A percentile compares a stretch with the other conserved stretches of the same genome.
phyloP scores from a whole-genome alignment of 2,797 vertebrate genomes.

The Oreortyx pictus region DNA sequence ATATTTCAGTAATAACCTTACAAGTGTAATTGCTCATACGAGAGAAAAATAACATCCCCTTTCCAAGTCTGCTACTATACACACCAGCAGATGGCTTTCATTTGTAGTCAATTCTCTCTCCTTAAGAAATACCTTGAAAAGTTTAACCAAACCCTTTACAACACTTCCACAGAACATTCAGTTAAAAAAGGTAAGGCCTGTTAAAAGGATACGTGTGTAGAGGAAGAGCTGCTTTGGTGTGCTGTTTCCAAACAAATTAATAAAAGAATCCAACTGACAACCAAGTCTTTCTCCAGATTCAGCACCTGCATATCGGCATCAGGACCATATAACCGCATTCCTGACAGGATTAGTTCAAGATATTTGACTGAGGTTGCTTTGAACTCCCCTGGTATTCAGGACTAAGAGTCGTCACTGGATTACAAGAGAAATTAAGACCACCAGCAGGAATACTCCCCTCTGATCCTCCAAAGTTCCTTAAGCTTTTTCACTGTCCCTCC shows the following conservation, averaged over 20 bases:
- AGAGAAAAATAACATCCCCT: background rate
- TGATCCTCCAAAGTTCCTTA: background rate
- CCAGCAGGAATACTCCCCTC: background rate
- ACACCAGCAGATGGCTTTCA: background rate
- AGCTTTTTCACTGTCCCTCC: background rate
- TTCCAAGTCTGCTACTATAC: background rate
- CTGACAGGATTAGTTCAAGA: background rate
- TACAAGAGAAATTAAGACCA: background rate
- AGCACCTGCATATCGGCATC: background rate
- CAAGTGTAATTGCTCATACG: background rate
- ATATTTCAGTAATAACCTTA: background rate
- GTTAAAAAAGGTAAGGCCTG: background rate
- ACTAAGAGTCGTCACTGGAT: background rate
- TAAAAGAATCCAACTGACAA: background rate
- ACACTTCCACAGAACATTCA: background rate
- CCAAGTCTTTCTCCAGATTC: background rate
- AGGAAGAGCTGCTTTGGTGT: background rate
- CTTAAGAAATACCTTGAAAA: background rate
- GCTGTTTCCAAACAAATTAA: background rate
- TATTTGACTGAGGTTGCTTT: background rate
- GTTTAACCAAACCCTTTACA: background rate
- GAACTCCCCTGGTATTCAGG: background rate
- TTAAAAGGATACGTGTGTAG: background rate
- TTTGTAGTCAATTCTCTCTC: background rate
- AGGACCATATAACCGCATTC: background rate